Evolutionary conservation across 2,113 vertebrate genomes (phyloP).

Genomic region (Lamprologus ornatipinnis): DNA sequence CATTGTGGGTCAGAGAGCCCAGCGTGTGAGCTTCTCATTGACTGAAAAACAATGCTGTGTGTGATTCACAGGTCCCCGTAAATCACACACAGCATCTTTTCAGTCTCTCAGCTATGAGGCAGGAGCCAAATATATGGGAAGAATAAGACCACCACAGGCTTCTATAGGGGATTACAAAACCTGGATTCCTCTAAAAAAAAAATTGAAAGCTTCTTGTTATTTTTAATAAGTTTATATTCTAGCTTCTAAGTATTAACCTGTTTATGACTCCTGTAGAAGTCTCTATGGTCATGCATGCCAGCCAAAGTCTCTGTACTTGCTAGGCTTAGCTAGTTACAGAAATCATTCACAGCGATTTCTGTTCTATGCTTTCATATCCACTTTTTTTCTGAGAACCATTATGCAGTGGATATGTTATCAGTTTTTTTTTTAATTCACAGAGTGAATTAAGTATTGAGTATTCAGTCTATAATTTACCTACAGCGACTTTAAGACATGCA

Average conservation of each 20-base stretch:
- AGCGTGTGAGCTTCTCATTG: conserved; percentile 6
- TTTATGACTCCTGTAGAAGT: not conserved
- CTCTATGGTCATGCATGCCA: not conserved
- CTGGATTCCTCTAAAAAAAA: not conserved
- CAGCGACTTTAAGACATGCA: not conserved
- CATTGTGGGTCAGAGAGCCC: conserved; percentile 41
- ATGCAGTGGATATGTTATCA: not conserved
- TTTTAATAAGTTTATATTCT: not conserved
- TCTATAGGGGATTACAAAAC: not conserved
- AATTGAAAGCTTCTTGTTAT: not conserved
- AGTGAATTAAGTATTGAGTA: not conserved
- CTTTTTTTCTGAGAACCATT: not conserved
- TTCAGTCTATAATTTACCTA: not conserved
- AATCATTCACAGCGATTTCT: not conserved
- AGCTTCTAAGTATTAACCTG: not conserved
- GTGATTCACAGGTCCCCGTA: not conserved
- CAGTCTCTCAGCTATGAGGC: not conserved
- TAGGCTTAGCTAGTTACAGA: not conserved
- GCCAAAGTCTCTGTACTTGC: not conserved
- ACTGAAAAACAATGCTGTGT: not conserved
- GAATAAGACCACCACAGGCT: not conserved
- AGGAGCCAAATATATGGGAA: not conserved
- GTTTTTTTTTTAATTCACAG: not conserved
- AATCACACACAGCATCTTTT: conserved; percentile 2
- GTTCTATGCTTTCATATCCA: not conserved